A percentile compares a stretch with the other conserved stretches of the same genome.
phyloP scores from a whole-genome alignment of 2,888 invertebrate species.

The Thumatha senex region DNA sequence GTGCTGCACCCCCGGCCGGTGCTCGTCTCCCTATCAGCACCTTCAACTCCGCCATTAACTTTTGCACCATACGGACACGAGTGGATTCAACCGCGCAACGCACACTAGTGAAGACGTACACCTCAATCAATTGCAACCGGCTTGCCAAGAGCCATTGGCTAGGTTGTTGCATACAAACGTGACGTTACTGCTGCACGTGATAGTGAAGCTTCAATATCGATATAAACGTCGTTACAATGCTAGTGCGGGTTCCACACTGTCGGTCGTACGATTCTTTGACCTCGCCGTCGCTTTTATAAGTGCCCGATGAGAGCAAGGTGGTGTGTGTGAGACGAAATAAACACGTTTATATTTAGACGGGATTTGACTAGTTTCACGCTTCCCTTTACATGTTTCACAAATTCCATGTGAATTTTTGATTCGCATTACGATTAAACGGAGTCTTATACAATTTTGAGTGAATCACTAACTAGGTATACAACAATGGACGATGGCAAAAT shows the following conservation, averaged over 20 bases:
- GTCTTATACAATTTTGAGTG: conserved; percentile 22
- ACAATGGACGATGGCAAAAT: conserved; percentile 52
- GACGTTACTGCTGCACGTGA: conserved; percentile 77
- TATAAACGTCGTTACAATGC: conserved; percentile 71
- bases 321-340: conserved; percentile 64
- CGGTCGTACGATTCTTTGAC: conserved; percentile 66
- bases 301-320: conserved; percentile 75
- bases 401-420: conserved; percentile 8
- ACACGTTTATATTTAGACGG: conserved; percentile 74
- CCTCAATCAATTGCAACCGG: conserved; percentile 61
- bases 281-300: conserved; percentile 80
- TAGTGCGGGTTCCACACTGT: conserved; percentile 77
- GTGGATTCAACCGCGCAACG: conserved; percentile 61
- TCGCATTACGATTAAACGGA: conserved; percentile 11
- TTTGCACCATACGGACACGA: conserved; percentile 81
- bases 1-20: conserved; percentile 59
- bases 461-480: conserved; percentile 42
- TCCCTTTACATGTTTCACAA: conserved; percentile 21
- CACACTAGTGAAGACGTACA: conserved; percentile 66
- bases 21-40: conserved; percentile 81
- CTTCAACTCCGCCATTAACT: conserved; percentile 80
- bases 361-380: conserved; percentile 31
- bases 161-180: conserved; percentile 66
- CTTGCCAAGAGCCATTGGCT: conserved; percentile 79
- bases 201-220: conserved; percentile 69